phyloP scores from a whole-genome alignment of 2,888 invertebrate genomes.

The Stenotaenia linearis region DNA sequence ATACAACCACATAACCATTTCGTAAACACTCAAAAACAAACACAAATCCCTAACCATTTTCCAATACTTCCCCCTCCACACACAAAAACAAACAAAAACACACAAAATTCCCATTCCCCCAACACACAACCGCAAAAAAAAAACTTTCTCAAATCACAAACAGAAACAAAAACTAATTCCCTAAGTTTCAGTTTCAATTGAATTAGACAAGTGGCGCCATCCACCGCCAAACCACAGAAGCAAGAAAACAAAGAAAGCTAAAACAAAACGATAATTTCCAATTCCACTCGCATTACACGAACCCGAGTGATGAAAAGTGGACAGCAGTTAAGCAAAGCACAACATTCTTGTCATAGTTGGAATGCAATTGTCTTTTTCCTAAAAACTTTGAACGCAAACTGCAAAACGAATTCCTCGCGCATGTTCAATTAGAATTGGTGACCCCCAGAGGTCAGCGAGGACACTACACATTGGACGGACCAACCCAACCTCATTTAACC shows the following conservation, averaged over 20 bases:
- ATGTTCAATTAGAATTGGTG: constrained; percentile 5
- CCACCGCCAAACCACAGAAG: background rate
- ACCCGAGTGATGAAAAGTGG: background rate
- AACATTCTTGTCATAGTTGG: background rate
- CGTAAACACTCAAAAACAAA: too few species aligned
- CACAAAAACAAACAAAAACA: too few species aligned
- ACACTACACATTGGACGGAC: background rate
- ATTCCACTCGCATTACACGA: background rate
- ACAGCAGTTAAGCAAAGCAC: background rate
- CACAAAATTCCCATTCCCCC: too few species aligned
- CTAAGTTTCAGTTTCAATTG: background rate
- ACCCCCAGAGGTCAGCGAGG: background rate
- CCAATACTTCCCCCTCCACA: too few species aligned
- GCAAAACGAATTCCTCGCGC: background rate
- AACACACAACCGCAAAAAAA: too few species aligned
- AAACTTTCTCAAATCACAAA: too few species aligned
- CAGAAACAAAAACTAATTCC: too few species aligned
- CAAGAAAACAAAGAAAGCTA: background rate
- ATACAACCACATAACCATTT: too few species aligned
- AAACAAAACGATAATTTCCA: background rate
- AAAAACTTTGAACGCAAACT: background rate
- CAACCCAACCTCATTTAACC: background rate
- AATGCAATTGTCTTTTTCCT: background rate
- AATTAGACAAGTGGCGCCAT: background rate
- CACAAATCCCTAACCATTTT: too few species aligned